Conservation (phyloP, 2,113 vertebrate genomes). For the Sminthopsis crassicaudata region DNA sequence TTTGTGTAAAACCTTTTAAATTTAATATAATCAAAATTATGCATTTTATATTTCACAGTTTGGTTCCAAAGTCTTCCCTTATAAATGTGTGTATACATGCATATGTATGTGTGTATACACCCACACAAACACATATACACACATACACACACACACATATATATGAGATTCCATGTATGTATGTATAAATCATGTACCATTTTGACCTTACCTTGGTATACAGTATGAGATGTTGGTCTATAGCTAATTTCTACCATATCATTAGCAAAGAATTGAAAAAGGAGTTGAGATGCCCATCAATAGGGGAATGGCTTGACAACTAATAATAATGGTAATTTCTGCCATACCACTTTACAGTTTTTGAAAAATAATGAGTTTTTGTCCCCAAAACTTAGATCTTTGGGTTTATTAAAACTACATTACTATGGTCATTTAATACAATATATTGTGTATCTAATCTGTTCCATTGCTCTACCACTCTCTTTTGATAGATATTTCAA, state of each 20-base stretch:
- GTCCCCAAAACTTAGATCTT: background rate
- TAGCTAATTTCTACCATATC: too few relatives aligned
- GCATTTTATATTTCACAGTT: background rate
- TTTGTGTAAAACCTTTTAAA: background rate
- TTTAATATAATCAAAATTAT: background rate
- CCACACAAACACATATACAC: too few relatives aligned
- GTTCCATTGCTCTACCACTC: background rate
- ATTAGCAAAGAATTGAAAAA: too few relatives aligned
- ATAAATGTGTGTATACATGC: too few relatives aligned
- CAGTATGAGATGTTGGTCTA: background rate
- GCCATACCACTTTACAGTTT: too few relatives aligned
- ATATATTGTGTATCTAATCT: background rate
- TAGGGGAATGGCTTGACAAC: too few relatives aligned
- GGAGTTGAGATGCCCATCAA: too few relatives aligned
- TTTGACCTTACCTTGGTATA: background rate
- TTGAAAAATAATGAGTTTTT: background rate
- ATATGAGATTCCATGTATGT: background rate
- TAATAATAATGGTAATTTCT: too few relatives aligned
- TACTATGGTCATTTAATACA: background rate
- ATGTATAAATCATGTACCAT: background rate
- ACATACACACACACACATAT: too few relatives aligned
- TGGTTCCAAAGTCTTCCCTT: background rate
- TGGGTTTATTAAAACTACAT: background rate
- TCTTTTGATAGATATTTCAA: background rate
- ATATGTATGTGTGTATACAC: too few relatives aligned